Conservation (phyloP, 2,113 vertebrate genomes). For the Paralichthys olivaceus region DNA sequence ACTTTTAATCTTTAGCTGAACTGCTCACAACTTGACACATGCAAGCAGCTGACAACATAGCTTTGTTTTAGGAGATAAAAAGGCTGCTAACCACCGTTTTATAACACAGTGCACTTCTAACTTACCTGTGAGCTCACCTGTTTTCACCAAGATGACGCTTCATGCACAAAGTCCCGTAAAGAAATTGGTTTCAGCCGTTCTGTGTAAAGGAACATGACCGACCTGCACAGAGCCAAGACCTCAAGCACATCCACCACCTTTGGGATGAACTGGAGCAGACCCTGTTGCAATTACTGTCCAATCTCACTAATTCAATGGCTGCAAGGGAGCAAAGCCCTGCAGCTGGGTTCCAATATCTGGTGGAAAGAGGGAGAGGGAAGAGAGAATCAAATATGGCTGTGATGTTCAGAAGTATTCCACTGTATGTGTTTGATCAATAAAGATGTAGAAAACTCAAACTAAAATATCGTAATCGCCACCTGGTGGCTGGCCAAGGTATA, state of each 20-base stretch:
- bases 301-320: background rate
- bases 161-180: too few species aligned
- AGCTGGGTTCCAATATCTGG: background rate
- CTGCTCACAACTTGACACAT: background rate
- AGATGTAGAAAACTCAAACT: too few species aligned
- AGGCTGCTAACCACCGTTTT: too few species aligned
- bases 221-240: background rate
- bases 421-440: background rate
- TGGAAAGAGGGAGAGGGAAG: too few species aligned
- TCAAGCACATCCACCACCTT: background rate
- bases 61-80: background rate
- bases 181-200: too few species aligned
- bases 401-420: background rate
- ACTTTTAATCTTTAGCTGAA: background rate
- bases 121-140: too few species aligned
- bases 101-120: too few species aligned
- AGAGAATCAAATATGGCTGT: background rate
- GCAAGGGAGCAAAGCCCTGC: conserved; percentile 1
- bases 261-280: background rate
- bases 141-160: too few species aligned
- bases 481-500: too few species aligned
- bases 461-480: too few species aligned
- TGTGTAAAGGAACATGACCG: too few species aligned
- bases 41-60: background rate
- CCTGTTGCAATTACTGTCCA: background rate